A percentile compares a stretch with the other conserved stretches of the same genome.
Evolutionary conservation across 2,888 invertebrate genomes (phyloP).

Genomic region (Temnothorax ravouxi): DNA sequence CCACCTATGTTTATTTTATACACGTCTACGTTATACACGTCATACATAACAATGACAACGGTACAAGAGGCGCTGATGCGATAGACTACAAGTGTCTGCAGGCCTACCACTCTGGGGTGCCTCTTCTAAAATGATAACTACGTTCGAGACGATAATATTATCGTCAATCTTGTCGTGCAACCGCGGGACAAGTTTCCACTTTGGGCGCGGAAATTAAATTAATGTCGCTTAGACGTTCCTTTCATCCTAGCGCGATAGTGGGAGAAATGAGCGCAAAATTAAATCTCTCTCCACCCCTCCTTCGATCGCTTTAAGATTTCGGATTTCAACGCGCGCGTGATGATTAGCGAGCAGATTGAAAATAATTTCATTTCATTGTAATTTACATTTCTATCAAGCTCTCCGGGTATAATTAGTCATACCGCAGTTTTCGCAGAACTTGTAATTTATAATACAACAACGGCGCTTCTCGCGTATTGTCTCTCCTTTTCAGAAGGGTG

Average conservation of each 20-base stretch:
- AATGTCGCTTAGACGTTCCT: conserved; percentile 78
- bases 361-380: not conserved
- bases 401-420: not conserved
- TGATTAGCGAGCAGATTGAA: not conserved
- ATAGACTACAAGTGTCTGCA: conserved; percentile 32
- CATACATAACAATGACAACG: conserved; percentile 34
- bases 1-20: conserved; percentile 25
- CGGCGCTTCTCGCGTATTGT: not conserved
- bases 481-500: not conserved
- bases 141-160: conserved; percentile 48
- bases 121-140: conserved; percentile 32
- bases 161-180: conserved; percentile 58
- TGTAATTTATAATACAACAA: not conserved
- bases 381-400: not conserved
- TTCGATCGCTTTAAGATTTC: not conserved
- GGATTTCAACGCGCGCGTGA: not conserved
- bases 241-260: conserved; percentile 17
- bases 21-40: conserved; percentile 12
- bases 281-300: conserved; percentile 47
- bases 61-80: conserved; percentile 5
- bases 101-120: not conserved
- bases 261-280: conserved; percentile 66
- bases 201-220: conserved; percentile 75
- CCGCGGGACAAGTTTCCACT: conserved; percentile 40
- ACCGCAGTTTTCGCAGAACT: not conserved